Base-by-base conservation (phyloP, 2,797 vertebrate genomes). In the Danio jaintianensis region DNA sequence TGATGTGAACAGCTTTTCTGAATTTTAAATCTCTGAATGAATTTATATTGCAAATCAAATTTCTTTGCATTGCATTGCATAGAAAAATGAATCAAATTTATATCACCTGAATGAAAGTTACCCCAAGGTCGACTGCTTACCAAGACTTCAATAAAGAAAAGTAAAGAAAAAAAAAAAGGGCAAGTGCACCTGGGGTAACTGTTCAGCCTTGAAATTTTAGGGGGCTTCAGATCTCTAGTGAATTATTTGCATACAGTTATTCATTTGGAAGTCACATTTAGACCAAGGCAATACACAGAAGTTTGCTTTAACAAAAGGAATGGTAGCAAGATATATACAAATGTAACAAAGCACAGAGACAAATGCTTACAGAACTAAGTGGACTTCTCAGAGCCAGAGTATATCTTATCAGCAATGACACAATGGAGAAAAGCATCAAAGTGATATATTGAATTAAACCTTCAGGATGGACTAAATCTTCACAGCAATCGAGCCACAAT, bases 381-480 rank as follows among this genome's bases (percentile, higher is more conserved):
- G 5, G 50, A 63, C 36, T 7, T 22, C 9, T 52, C 11, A 38
- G 67, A 38, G 48, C 15, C 15, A n/a, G 29, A 45, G 40, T 67
- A 16, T 18, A 13, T 77, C 48, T 67, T 67, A 18, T 67, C 40
- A 47, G 15, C 36, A 42, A 20, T 8, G 15, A 63, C 50, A 83
- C 48, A 53, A 75, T 18, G 55, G 16, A 42, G 53, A 77, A 66
- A 66, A 77, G 42, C 50, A 76, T 67, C 62, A 42, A 55, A 47
- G 42, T 47, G 52, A 66, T 76, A 36, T 20, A 45, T 55, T 45
- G 6, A 56, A 77, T 56, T 45, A 45, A 56, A 56, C 48, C 18
- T 66, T 76, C 38, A 76, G 50, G 15, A 77, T 77, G 63, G 22
- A 45, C 20, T 55, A 45, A 66, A 77, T 67, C 50, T 53, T 6